Evolutionary conservation across 2,888 invertebrate species (phyloP).

Genomic region (Brachyopa scutellaris): DNA sequence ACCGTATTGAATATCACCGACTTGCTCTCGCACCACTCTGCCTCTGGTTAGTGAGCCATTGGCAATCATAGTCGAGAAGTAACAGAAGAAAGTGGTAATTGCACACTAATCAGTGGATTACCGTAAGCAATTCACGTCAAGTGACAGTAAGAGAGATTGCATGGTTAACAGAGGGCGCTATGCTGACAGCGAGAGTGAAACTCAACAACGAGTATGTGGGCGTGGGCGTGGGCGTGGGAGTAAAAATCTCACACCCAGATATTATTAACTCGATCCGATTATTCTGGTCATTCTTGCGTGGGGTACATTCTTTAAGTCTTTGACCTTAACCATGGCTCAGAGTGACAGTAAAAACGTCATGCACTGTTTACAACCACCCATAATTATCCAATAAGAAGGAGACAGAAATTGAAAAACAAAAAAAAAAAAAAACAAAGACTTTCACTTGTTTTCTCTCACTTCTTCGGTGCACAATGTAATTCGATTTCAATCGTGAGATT

Average conservation of each 20-base stretch:
- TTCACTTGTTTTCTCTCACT: conserved; percentile 65
- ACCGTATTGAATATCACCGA: conserved; percentile 22
- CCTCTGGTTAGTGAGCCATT: conserved; percentile 45
- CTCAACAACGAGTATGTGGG: no score
- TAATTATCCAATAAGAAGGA: conserved; percentile 51
- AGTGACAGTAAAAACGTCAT: background rate
- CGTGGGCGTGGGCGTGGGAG: conserved; percentile 15
- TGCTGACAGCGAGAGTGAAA: conserved; percentile 55
- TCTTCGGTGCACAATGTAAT: conserved; percentile 47
- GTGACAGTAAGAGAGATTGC: conserved; percentile 33
- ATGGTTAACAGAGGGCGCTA: conserved; percentile 23
- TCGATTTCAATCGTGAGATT: conserved; percentile 65
- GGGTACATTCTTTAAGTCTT: conserved; percentile 35
- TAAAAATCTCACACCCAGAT: conserved; percentile 4
- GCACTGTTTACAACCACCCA: background rate
- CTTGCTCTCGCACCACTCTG: conserved; percentile 14
- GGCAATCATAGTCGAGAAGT: conserved; percentile 34
- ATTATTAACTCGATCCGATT: conserved; percentile 27
- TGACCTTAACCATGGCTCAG: conserved; percentile 42
- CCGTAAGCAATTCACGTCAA: conserved; percentile 64
- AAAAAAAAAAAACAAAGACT: conserved; percentile 36
- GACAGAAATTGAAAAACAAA: conserved; percentile 1
- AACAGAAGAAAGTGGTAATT: conserved; percentile 67
- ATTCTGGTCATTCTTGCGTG: conserved; percentile 16
- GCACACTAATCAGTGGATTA: conserved; percentile 68